Evolutionary conservation across 2,888 invertebrate genomes (phyloP), one percentile per base, ranked within the genome.

Genomic region (Cinara cedri): DNA sequence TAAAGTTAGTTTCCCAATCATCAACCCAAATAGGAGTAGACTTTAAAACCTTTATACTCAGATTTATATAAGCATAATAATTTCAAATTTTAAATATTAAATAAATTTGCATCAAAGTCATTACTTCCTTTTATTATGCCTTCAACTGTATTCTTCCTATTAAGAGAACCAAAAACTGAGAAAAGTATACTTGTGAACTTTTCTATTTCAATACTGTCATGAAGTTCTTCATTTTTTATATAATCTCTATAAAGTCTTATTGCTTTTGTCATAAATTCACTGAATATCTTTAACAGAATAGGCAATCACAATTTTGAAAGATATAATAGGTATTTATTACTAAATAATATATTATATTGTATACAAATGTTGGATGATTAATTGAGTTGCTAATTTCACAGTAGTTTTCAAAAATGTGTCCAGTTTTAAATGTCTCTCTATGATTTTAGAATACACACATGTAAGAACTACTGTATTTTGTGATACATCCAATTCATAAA

Each of bases 361-460:
- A 54, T 19, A 54, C 10, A 11, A 55, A 55, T 55, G 9, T n/a
- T 60, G 1, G 19, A 26, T 54, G 21, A 60, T 62, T 74, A 74
- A 49, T 74, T 63, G 46, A 46, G 44, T 62, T 14, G 72, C 60
- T 44, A 72, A 46, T 21, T 49, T 46, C 1, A 74, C 74, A 46
- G 14, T 49, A 49, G 63, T 74, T 49, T 74, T 74, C 10, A 44
- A 24, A 21, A 62, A 74, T 8, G 19, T 60, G 11, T 34, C 62
- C 16, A 63, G 74, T 21, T 74, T 21, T 14, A 74, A 19, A 57
- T 62, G 51, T 34, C 49, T 19, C 8, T 63, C 21, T 19, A 63
- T 62, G 0, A 74, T 14, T 55, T 21, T 44, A 21, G 26, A 62
- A 62, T 62, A 72, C 9, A 10, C 46, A 42, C 57, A 19, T 44